phyloP scores from a whole-genome alignment of 2,113 vertebrate species.

The Grus americana region DNA sequence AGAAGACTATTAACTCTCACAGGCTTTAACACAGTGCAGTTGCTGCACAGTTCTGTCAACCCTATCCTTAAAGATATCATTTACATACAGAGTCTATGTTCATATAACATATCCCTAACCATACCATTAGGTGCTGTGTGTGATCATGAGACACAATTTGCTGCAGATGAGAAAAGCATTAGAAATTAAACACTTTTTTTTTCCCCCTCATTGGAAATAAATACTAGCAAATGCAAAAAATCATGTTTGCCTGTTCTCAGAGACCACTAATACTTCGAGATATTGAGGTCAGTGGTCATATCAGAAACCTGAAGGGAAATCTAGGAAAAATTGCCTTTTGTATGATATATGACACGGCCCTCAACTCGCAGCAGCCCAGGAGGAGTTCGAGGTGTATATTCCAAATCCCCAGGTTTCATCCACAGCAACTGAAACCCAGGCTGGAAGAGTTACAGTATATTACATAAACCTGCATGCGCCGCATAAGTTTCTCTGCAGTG shows the following conservation, averaged over 20 bases:
- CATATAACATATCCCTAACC: background rate
- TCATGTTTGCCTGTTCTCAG: background rate
- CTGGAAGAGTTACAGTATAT: background rate
- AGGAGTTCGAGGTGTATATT: background rate
- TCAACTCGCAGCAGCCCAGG: background rate
- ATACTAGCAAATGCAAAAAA: slow-evolving; percentile 40
- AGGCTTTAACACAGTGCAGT: background rate
- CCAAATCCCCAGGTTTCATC: background rate
- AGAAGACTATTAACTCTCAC: background rate
- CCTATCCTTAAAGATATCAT: background rate
- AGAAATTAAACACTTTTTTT: background rate
- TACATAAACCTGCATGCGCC: background rate
- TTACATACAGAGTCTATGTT: background rate
- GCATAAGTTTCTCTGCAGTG: background rate
- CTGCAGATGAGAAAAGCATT: background rate
- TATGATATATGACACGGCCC: background rate
- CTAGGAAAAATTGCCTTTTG: slow-evolving; percentile 34
- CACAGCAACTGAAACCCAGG: background rate
- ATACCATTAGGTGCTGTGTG: background rate
- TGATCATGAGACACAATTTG: background rate
- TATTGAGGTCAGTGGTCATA: slow-evolving; percentile 37
- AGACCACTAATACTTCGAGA: slow-evolving; percentile 21
- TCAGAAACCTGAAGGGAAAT: slow-evolving; percentile 54
- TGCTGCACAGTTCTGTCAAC: background rate
- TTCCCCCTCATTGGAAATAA: background rate